Base-by-base conservation (phyloP, 2,888 invertebrate species). In the Idaea dimidiata region DNA sequence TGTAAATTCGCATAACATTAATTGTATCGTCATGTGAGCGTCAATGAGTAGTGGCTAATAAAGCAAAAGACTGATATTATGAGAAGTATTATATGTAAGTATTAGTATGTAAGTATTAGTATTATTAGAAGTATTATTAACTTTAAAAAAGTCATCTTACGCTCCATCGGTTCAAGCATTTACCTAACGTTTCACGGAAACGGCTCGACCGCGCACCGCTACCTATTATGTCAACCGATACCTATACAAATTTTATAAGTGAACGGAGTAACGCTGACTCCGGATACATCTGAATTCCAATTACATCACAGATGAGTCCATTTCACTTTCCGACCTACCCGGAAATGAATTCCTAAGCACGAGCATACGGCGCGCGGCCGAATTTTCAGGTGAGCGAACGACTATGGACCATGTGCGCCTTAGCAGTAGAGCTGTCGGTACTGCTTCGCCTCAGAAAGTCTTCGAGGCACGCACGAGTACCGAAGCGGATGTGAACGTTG, bases 291-390 rank as follows among this genome's bases (percentile, higher is more conserved):
- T 90, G 88, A 91, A 92, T 91, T 92, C 91, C 92, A 88, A 92
- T 92, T 92, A 90, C 91, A 91, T 92, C 91, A 92, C 86, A 88
- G 92, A 91, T 89, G 88, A 89, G 89, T 84, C 91, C 91, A 91
- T 91, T 92, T 92, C 92, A 92, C 92, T 92, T 92, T 92, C 87
- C 91, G 92, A 90, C 88, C 88, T 86, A 91, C 92, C 92, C 92
- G 92, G 92, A 92, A 92, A 89, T 91, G 89, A 92, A 92, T 92
- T 91, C 92, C 91, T 91, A 88, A 91, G 92, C 89, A 83, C 84
- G 86, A 87, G 88, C 91, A 91, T 91, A 92, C 89, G 76, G 90
- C 86, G 83, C 91, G 84, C 91, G 84, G 82, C 84, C 87, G 80
- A 87, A 87, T 81, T 86, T 82, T 77, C 71, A 77, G 76, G 63